A percentile compares a stretch with the other conserved stretches of the same genome.
Conservation (phyloP, 2,888 invertebrate genomes). For the Chrysodeixis includens region DNA sequence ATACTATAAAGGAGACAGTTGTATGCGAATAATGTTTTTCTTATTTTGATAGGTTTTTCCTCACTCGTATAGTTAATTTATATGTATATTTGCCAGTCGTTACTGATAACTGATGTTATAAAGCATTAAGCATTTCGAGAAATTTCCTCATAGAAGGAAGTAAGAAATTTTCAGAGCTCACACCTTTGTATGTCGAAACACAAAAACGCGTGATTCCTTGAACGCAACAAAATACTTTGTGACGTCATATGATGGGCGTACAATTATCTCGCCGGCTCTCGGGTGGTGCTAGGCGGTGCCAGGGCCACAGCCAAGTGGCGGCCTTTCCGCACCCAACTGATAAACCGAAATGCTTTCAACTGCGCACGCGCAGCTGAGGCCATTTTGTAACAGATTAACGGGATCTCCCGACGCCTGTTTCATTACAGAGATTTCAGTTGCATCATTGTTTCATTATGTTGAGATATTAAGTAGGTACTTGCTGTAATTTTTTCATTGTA, state of each 20-base stretch:
- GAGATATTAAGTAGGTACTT: not conserved
- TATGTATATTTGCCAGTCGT: not conserved
- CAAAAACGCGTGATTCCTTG: constrained; percentile 56
- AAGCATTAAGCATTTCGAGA: not conserved
- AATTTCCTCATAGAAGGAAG: constrained; percentile 32
- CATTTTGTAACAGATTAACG: constrained; percentile 60
- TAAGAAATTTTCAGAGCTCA: constrained; percentile 40
- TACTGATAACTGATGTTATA: not conserved
- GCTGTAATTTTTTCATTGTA: not conserved
- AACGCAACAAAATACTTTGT: constrained; percentile 51
- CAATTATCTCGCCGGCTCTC: constrained; percentile 69
- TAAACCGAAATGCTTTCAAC: constrained; percentile 75
- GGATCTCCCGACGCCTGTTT: constrained; percentile 32
- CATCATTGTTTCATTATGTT: constrained; percentile 22
- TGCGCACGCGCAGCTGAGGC: constrained; percentile 72
- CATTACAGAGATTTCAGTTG: constrained; percentile 24
- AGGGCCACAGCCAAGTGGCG: constrained; percentile 69
- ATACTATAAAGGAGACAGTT: not conserved
- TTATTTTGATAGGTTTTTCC: not conserved
- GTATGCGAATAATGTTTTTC: not conserved
- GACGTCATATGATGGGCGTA: constrained; percentile 72
- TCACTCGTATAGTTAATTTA: not conserved
- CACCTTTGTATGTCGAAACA: constrained; percentile 45
- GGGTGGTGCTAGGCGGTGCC: constrained; percentile 79
- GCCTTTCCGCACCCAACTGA: constrained; percentile 77